phyloP scores from a whole-genome alignment of 2,113 vertebrate genomes.

The Chunga burmeisteri region DNA sequence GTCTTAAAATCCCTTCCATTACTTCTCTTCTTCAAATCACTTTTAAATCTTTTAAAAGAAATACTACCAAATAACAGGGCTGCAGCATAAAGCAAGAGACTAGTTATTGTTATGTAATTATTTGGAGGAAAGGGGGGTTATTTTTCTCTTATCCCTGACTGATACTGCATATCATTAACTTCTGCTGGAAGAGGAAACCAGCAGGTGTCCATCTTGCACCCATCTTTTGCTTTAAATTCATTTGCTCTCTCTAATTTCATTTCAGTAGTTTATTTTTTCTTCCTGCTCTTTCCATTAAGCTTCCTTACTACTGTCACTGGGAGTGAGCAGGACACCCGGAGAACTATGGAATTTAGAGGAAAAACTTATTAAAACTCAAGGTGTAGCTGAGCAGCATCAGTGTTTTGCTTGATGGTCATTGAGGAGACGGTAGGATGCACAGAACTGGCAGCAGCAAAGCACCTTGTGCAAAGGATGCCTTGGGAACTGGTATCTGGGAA shows the following conservation, averaged over 20 bases:
- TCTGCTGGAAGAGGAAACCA: neutral
- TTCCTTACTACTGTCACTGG: neutral
- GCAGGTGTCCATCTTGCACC: neutral
- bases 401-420: neutral
- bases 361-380: neutral
- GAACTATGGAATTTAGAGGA: neutral
- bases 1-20: neutral
- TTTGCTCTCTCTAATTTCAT: neutral
- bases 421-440: neutral
- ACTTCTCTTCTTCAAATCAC: neutral
- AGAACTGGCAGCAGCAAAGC: neutral
- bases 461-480: neutral
- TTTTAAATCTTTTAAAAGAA: neutral
- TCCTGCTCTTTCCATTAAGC: neutral
- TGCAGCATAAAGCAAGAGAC: neutral
- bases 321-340: neutral
- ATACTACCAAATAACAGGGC: neutral
- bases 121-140: neutral
- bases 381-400: neutral
- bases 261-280: neutral
- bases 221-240: neutral
- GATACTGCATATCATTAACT: neutral
- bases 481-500: neutral
- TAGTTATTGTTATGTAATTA: neutral
- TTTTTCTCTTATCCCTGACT: neutral